Percentiles rank a stretch among this genome's conserved stretches.
Evolutionary conservation across 2,797 vertebrate species (phyloP).

Genomic region (Melanotaenia trifasciata): DNA sequence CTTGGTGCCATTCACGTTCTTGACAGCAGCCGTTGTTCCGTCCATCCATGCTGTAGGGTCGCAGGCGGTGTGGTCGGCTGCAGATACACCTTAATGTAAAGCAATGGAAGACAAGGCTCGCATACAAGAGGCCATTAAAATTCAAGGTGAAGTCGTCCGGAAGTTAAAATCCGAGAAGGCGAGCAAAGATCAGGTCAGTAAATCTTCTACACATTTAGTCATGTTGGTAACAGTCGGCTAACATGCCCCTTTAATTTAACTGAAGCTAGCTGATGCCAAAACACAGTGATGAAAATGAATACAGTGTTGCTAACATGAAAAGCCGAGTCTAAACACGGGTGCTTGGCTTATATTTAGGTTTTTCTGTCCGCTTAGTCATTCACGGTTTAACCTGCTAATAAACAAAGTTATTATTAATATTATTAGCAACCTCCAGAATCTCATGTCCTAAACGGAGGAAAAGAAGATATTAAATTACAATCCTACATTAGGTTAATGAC

Average conservation of each 20-base stretch:
- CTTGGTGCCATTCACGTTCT: not conserved
- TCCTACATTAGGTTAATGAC: too few species aligned
- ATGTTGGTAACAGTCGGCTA: not conserved
- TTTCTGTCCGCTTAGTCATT: too few species aligned
- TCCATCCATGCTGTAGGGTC: accelerated
- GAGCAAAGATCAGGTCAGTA: slow-evolving; percentile 81
- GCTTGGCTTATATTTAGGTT: too few species aligned
- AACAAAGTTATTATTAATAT: too few species aligned
- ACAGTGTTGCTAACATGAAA: too few species aligned
- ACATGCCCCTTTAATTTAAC: too few species aligned
- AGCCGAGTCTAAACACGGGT: too few species aligned
- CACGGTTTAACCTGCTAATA: too few species aligned
- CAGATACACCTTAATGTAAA: slow-evolving; percentile 1
- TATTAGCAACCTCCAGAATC: not conserved
- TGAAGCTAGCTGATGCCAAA: not conserved
- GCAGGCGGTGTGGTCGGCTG: not conserved
- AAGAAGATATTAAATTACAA: too few species aligned
- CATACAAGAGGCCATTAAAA: slow-evolving; percentile 84
- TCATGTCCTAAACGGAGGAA: not conserved
- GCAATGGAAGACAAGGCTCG: slow-evolving; percentile 79
- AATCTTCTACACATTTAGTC: not conserved
- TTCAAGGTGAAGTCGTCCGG: slow-evolving; percentile 84
- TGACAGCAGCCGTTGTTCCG: not conserved
- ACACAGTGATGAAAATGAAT: too few species aligned
- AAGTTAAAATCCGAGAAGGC: slow-evolving; percentile 84